Evolutionary conservation across 1,140 invertebrate species (phyloP), one percentile per base, ranked within the genome.

Genomic region (Carposina sasakii): DNA sequence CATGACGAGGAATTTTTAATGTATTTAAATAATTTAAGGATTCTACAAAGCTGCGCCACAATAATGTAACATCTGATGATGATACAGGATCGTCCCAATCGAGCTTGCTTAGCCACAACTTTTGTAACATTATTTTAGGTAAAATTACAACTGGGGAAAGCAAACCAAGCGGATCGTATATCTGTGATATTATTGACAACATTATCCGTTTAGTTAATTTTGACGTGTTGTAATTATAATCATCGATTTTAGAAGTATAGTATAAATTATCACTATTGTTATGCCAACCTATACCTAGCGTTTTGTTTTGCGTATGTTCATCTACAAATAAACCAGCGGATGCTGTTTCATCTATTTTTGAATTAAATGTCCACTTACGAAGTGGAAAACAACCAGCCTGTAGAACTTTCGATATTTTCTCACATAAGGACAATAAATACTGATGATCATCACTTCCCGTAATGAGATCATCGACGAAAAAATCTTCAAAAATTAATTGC

Each of bases 41-140:
- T 1, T 2, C 2, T 3, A 36, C 19, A 9, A 36, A 36, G 2
- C 19, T 36, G 2, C 16, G 33, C 33, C 33, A 36, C 9, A 10
- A 16, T 9, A 26, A 13, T 30, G 26, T 13, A 20, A 44, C 33
- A 3, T 30, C 28, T 15, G 12, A 15, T 3, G n/a, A n/a, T n/a
- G 42, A 12, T 3, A 44, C 28, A 1, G 24, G n/a, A 31, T 6
- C 33, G 17, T 44, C 42, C 28, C 44, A 47, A 47, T 26, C 21
- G 19, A 24, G 13, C 24, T 34, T 34, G 10, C 21, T 34, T 36
- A 47, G 17, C 44, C 44, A 47, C 10, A 47, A 21, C 23, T 47
- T 47, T 36, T 37, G 44, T 10, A 47, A 19, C n/a, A 47, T 23
- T n/a, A 44, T 31, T 44, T 44, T 44, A 5, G 42, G 9, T 19